Conservation (phyloP, 1,140 invertebrate species). For the Bombus sibiricus region DNA sequence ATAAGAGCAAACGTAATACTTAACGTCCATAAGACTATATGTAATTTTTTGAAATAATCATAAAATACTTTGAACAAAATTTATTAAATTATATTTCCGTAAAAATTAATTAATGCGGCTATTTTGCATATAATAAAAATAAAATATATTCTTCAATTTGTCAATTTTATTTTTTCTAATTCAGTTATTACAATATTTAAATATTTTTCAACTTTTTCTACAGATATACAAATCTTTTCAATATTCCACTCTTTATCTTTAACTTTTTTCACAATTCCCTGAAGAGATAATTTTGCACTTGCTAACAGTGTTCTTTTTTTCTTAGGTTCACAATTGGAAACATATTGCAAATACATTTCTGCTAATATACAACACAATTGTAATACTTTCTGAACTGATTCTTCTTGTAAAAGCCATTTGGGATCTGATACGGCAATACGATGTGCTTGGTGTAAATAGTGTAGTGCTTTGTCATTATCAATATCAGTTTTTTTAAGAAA, state of each 20-base stretch:
- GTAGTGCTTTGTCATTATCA: constrained; percentile 84
- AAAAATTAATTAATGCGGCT: background rate
- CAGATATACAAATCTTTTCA: constrained; percentile 64
- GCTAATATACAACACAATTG: constrained; percentile 80
- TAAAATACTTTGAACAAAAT: background rate
- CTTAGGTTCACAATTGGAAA: constrained; percentile 66
- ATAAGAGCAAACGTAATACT: background rate
- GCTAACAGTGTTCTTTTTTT: constrained; percentile 83
- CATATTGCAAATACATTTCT: constrained; percentile 75
- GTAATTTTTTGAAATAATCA: background rate
- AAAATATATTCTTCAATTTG: background rate
- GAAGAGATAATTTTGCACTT: constrained; percentile 85
- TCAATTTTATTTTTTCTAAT: constrained; percentile 60
- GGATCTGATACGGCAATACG: constrained; percentile 84
- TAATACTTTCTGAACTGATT: constrained; percentile 80
- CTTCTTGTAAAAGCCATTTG: constrained; percentile 85
- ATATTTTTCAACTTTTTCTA: constrained; percentile 72
- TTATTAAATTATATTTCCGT: background rate
- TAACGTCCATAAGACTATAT: background rate
- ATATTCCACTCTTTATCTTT: constrained; percentile 82
- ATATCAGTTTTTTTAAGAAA: constrained; percentile 76
- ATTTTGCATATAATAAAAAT: background rate
- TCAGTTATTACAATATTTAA: constrained; percentile 58
- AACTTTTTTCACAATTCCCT: constrained; percentile 82
- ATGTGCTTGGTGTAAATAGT: constrained; percentile 85